Evolutionary conservation across 2,797 vertebrate genomes (phyloP), one percentile per base, ranked within the genome.

Genomic region (Girardinus metallicus): DNA sequence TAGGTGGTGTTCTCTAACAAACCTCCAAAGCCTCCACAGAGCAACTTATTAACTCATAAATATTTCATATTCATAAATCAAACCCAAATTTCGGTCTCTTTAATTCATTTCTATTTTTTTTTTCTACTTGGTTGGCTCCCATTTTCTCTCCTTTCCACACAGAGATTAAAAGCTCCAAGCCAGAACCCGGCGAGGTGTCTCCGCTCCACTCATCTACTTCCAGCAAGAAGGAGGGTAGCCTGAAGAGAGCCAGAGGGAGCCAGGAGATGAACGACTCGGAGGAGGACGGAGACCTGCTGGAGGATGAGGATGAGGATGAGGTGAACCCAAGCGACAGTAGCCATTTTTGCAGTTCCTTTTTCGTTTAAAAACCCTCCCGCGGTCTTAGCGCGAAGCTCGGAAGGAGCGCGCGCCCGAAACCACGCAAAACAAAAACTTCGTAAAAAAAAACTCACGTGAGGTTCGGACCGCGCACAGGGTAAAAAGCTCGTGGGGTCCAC

Each of bases 251-350:
- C 83, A 91, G 95, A 88, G 87, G 86, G 5, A 95, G 90, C 73
- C 91, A 95, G 80, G 95, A 96, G 47, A 94, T 93, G 78, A 96
- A 95, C 26, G 96, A 97, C 90, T 96, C 96, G 0, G 97, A 96
- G 53, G 96, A 97, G 34, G 97, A 97, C 80, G 96, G 96, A 71
- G 96, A 97, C 39, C 94, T 97, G 85, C 95, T 97, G 92, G 96
- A 97, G 80, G 96, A 97, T 6, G 96, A 97, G 80, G 96, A 97
- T 6, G 96, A 97, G 16, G 96, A 96, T 2, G 89, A 92, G 89
- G 93, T 91, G 85, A 90, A 2, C 36, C 12, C 21, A 26, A 39
- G 11, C 21, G n/a, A 2, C 18, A 34, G 12, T 21, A 39, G 18
- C 18, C 12, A 39, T 41, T 43, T 23, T 44, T 43, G 21, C 16